These are phyloP conservation scores for Yasuhikotakia modesta DNA, from an alignment of 2,797 vertebrate genomes.

Conservation along the genomic window DNA sequence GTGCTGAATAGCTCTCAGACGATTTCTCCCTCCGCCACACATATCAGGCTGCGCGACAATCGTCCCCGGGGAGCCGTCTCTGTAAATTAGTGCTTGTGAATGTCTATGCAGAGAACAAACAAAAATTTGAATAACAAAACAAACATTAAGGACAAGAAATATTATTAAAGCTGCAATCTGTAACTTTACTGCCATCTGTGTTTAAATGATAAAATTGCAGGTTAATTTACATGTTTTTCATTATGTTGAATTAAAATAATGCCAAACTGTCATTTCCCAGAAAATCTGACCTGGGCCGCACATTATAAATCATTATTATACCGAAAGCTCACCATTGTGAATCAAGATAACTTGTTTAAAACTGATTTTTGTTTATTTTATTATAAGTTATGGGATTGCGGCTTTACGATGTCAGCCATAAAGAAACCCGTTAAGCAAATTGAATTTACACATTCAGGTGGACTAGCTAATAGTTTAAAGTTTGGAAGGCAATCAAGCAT, in stretches of 20 bases:
- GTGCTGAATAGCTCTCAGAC: slow-evolving; percentile 24
- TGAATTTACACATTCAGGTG: neutral
- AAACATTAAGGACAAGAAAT: neutral
- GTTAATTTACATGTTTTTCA: too few relatives aligned
- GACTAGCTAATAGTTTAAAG: neutral
- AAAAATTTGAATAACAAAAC: neutral
- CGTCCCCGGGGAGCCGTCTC: slow-evolving; percentile 11
- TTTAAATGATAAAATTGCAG: too few relatives aligned
- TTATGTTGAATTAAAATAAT: too few relatives aligned
- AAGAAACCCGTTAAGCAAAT: slow-evolving; percentile 3
- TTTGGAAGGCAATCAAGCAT: neutral
- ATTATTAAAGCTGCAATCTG: neutral
- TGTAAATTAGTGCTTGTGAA: slow-evolving; percentile 21
- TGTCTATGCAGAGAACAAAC: slow-evolving; percentile 15
- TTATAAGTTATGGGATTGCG: too few relatives aligned
- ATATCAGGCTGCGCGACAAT: slow-evolving; percentile 30
- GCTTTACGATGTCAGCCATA: neutral
- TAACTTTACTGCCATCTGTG: too few relatives aligned
- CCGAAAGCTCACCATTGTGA: too few relatives aligned
- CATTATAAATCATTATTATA: too few relatives aligned
- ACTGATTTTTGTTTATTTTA: too few relatives aligned
- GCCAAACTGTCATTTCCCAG: too few relatives aligned
- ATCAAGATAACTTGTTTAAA: too few relatives aligned
- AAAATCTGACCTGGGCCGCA: too few relatives aligned
- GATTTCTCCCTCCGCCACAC: slow-evolving; percentile 49